phyloP scores from a whole-genome alignment of 2,797 vertebrate species.

The Silurus lanzhouensis region DNA sequence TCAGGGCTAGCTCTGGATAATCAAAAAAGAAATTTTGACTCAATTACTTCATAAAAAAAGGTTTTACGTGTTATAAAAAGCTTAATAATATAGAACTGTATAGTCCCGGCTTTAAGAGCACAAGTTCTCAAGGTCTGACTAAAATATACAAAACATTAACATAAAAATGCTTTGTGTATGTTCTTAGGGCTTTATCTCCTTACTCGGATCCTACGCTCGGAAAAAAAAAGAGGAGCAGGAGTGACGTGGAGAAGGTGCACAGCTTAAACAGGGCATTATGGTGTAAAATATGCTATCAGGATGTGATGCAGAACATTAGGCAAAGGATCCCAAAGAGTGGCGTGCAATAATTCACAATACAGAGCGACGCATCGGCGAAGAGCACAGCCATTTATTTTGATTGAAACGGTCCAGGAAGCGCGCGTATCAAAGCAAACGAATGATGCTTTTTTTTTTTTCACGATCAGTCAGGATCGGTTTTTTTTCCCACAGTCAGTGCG shows the following conservation, averaged over 20 bases:
- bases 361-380: constrained; percentile 55
- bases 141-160: neutral
- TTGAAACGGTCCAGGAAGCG: constrained; percentile 57
- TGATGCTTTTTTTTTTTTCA: neutral
- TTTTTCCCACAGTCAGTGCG: neutral
- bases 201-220: neutral
- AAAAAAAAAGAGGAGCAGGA: neutral
- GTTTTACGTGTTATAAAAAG: neutral
- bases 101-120: neutral
- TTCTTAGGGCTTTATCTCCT: neutral
- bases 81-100: neutral
- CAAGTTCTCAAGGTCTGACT: neutral
- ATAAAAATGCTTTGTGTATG: neutral
- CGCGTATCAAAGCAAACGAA: constrained; percentile 29
- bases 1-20: neutral
- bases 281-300: constrained; percentile 59
- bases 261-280: constrained; percentile 46
- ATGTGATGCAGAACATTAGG: constrained; percentile 79
- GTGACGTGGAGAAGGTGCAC: neutral
- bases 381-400: constrained; percentile 72
- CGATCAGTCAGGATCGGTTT: too few relatives aligned
- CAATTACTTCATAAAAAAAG: neutral
- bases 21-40: neutral
- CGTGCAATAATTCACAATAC: constrained; percentile 66
- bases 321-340: constrained; percentile 71